Evolutionary conservation across 2,797 vertebrate species (phyloP), one percentile per base, ranked within the genome.

Genomic region (Gadopsis bispinosus): DNA sequence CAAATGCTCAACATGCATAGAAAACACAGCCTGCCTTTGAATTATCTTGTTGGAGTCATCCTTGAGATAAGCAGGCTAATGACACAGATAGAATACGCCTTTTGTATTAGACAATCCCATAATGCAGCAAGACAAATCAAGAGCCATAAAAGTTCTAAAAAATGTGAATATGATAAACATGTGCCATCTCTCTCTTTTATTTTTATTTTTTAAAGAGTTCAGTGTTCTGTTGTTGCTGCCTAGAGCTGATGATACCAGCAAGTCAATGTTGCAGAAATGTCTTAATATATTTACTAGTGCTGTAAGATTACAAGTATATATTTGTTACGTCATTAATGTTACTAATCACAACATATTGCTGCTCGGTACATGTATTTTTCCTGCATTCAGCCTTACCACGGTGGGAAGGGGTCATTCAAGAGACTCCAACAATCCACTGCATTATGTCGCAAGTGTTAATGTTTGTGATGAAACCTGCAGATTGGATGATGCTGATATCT

Each of bases 251-350:
- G 59, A 88, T 81, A 88, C 86, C 91, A 91, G 90, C 88, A 81
- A 77, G 79, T 83, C 65, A 12, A 73, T 87, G 72, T 87, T 83
- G 87, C 87, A 90, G 73, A 93, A 91, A 93, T 85, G 93, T 95
- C 94, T 95, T 95, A 95, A 94, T 93, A 92, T 93, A 88, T 93
- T 87, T 82, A 76, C 80, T 85, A 76, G 82, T 90, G 87, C 74
- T 91, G 80, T 91, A 87, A 87, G 74, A 84, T 80, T 75, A 81
- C 48, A 87, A 77, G 39, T 83, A 73, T 87, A 84, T 92, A 81
- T 86, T 87, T 83, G 86, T 85, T 77, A 82, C 81, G 80, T 88
- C 43, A 77, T 77, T 82, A 81, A 79, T 89, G 66, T 82, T 83
- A 77, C 75, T 83, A 90, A 82, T 89, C 83, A 82, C 54, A 69